Conservation (phyloP, 1,140 invertebrate genomes). For the Dreissena polymorpha region DNA sequence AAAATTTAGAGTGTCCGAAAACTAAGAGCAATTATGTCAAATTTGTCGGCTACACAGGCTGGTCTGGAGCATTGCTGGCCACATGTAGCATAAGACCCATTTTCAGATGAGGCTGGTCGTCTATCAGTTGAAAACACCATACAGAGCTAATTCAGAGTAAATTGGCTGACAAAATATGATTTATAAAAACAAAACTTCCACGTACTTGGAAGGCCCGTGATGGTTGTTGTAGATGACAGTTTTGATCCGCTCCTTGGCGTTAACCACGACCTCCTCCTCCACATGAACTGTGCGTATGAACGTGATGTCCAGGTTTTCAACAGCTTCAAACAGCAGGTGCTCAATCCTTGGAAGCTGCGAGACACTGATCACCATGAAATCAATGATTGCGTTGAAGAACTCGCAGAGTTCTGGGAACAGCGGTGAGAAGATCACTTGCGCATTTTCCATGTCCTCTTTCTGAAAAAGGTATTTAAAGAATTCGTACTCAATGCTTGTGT, state of each 20-base stretch:
- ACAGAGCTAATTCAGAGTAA: too few species aligned
- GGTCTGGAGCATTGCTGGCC: too few species aligned
- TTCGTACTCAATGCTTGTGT: too few species aligned
- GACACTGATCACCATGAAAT: constrained; percentile 76
- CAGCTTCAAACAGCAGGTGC: constrained; percentile 71
- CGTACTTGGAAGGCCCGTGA: constrained; percentile 80
- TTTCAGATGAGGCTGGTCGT: too few species aligned
- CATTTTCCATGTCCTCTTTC: constrained; percentile 70
- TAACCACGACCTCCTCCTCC: constrained; percentile 74
- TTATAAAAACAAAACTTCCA: too few species aligned
- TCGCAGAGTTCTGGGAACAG: constrained; percentile 73
- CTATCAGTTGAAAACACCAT: too few species aligned
- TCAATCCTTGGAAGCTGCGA: constrained; percentile 74
- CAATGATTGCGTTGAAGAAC: constrained; percentile 75
- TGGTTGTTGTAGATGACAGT: constrained; percentile 83
- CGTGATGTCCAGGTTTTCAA: constrained; percentile 68
- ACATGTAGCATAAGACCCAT: too few species aligned
- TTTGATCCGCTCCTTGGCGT: constrained; percentile 80
- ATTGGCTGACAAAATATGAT: too few species aligned
- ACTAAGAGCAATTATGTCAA: too few species aligned
- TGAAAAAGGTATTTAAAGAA: constrained; percentile 49
- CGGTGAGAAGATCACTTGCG: constrained; percentile 73
- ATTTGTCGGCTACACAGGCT: too few species aligned
- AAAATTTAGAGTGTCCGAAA: too few species aligned
- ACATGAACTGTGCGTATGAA: constrained; percentile 70